phyloP scores from a whole-genome alignment of 2,113 vertebrate genomes.

The Notarius lentiginosus region DNA sequence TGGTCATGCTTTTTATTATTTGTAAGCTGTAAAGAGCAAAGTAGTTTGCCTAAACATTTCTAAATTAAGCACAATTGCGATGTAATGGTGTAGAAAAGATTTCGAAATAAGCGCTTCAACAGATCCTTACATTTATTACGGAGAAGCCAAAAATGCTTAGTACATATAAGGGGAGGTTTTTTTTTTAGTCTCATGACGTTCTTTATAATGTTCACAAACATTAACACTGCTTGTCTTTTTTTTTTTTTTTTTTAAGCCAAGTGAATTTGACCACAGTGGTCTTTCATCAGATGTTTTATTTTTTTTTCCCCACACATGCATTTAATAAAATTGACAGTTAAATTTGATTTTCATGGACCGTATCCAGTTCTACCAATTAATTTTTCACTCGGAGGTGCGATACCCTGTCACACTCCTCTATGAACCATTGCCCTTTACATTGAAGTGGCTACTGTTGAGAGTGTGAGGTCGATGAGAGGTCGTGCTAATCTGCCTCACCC shows the following conservation, averaged over 20 bases:
- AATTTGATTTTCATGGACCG: background rate
- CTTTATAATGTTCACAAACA: background rate
- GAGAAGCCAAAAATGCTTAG: constrained; percentile 11
- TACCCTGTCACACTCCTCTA: constrained; percentile 32
- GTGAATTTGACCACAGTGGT: background rate
- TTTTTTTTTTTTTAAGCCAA: background rate
- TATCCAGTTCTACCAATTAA: background rate
- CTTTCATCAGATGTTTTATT: background rate
- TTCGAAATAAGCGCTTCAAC: background rate
- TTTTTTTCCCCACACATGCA: background rate
- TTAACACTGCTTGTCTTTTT: background rate
- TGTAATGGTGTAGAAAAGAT: background rate
- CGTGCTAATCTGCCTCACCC: constrained; percentile 31
- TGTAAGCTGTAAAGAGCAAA: constrained; percentile 46
- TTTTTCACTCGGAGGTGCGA: constrained; percentile 15
- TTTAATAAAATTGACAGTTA: constrained; percentile 35
- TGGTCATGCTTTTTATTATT: constrained; percentile 31
- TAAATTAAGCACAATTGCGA: constrained; percentile 8
- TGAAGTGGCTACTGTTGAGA: background rate
- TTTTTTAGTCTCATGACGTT: background rate
- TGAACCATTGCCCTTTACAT: constrained; percentile 53
- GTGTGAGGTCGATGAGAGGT: constrained; percentile 47
- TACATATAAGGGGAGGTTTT: background rate
- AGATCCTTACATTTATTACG: background rate
- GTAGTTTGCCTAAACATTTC: constrained; percentile 42